Evolutionary conservation across 2,113 vertebrate genomes (phyloP).

Genomic region (Corydoras maculifer): DNA sequence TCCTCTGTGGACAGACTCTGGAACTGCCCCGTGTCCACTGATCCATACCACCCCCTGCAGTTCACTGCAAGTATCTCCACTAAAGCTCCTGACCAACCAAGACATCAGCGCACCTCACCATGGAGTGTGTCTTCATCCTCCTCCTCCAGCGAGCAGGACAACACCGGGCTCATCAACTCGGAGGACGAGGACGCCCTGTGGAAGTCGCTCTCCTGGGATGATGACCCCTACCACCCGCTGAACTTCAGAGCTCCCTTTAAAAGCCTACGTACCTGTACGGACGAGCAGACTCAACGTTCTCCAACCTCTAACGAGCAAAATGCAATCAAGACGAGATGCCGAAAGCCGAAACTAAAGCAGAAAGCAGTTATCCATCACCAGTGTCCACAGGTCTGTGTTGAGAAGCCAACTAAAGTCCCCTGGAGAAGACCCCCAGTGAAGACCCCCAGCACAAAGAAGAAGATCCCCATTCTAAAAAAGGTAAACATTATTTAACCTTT

Average conservation of each 20-base stretch:
- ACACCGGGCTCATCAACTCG: constrained; percentile 25
- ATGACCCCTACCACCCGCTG: constrained; percentile 67
- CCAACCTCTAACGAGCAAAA: not conserved
- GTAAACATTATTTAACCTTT: constrained; percentile 43
- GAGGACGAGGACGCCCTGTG: constrained; percentile 63
- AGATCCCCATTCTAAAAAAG: constrained; percentile 52
- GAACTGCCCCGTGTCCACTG: constrained; percentile 56
- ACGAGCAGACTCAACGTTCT: not conserved
- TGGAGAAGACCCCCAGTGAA: constrained; percentile 51
- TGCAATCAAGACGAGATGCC: constrained; percentile 25
- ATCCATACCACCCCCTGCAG: constrained; percentile 68
- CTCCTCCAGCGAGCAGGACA: constrained; percentile 42
- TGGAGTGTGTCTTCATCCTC: constrained; percentile 32
- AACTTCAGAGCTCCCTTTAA: constrained; percentile 61
- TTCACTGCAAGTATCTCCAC: constrained; percentile 57
- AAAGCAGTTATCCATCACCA: constrained; percentile 36
- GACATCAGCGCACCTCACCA: constrained; percentile 15
- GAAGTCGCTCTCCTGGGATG: constrained; percentile 50
- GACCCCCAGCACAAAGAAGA: constrained; percentile 2
- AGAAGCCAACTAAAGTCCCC: constrained; percentile 41
- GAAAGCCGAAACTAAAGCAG: constrained; percentile 27
- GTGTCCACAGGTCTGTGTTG: constrained; percentile 37
- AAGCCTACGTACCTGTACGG: constrained; percentile 23
- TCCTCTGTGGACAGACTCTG: constrained; percentile 56
- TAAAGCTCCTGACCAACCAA: constrained; percentile 7